These are phyloP conservation scores for Dioctria rufipes DNA, from an alignment of 2,888 invertebrate species.

Conservation along the genomic window DNA sequence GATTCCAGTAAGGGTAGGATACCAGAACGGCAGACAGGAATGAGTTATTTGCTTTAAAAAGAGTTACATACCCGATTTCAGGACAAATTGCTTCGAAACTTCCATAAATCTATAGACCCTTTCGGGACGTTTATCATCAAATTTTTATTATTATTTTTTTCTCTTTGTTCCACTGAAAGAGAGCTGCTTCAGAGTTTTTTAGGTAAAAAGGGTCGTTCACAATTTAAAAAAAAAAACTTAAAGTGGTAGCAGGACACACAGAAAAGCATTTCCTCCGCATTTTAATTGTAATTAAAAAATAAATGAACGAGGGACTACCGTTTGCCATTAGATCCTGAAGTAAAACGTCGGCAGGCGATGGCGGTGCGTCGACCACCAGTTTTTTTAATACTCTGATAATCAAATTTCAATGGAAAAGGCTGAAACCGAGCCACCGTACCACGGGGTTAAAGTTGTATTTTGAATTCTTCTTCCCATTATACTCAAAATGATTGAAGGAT, in stretches of 20 bases:
- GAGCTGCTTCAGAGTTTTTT: not conserved
- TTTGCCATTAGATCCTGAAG: slow-evolving; percentile 12
- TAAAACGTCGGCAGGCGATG: slow-evolving; percentile 15
- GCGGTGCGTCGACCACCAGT: too few species aligned
- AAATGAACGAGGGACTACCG: slow-evolving; percentile 4
- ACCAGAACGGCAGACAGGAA: not conserved
- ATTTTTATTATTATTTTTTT: not conserved
- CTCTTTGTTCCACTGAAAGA: not conserved
- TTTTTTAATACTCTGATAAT: slow-evolving; percentile 25
- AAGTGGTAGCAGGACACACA: slow-evolving; percentile 5
- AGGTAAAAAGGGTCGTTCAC: not conserved
- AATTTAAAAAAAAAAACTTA: slow-evolving; percentile 1
- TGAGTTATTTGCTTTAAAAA: slow-evolving; percentile 41
- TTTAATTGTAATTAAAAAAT: slow-evolving; percentile 39
- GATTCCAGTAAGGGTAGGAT: not conserved
- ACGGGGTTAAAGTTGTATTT: too few species aligned
- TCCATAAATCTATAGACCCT: slow-evolving; percentile 32
- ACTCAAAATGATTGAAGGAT: slow-evolving; percentile 18
- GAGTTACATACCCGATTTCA: not conserved
- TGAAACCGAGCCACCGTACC: slow-evolving; percentile 21
- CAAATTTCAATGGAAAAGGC: slow-evolving; percentile 25
- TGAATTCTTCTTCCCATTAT: slow-evolving; percentile 12
- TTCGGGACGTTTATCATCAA: not conserved
- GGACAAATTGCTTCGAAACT: slow-evolving; percentile 43
- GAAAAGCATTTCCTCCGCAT: not conserved